A percentile compares a stretch with the other conserved stretches of the same genome.
These are phyloP conservation scores for Rhamphomyia laevipes DNA, from an alignment of 2,888 invertebrate genomes.

Conservation along the genomic window DNA sequence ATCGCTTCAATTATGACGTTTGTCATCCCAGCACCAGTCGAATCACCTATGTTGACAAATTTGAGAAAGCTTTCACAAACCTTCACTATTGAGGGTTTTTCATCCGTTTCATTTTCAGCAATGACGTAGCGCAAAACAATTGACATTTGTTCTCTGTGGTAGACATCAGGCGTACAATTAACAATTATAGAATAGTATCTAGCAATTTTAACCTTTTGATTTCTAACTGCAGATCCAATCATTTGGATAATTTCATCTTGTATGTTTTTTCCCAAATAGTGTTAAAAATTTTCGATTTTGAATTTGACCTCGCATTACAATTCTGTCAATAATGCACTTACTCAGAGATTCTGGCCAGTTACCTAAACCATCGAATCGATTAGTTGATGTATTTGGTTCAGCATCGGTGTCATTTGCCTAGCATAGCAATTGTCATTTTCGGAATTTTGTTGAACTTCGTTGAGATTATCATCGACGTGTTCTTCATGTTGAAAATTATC, in stretches of 20 bases:
- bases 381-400: not conserved
- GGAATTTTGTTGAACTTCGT: no score
- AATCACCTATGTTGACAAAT: not conserved
- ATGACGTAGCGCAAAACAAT: not conserved
- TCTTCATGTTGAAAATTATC: no score
- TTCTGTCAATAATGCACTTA: not conserved
- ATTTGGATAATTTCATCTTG: constrained; percentile 2
- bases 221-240: constrained; percentile 1
- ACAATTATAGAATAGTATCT: not conserved
- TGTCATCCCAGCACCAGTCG: not conserved
- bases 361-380: not conserved
- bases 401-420: no score
- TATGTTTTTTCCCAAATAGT: constrained; percentile 1
- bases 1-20: not conserved
- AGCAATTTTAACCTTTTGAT: not conserved
- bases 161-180: not conserved
- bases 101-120: not conserved
- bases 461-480: no score
- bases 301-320: not conserved
- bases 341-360: not conserved
- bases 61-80: not conserved
- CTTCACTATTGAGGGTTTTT: not conserved
- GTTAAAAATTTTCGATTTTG: not conserved
- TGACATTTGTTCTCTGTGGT: not conserved
- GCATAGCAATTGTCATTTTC: no score